Conservation (phyloP, 2,113 vertebrate species). For the Atrichornis clamosus region DNA sequence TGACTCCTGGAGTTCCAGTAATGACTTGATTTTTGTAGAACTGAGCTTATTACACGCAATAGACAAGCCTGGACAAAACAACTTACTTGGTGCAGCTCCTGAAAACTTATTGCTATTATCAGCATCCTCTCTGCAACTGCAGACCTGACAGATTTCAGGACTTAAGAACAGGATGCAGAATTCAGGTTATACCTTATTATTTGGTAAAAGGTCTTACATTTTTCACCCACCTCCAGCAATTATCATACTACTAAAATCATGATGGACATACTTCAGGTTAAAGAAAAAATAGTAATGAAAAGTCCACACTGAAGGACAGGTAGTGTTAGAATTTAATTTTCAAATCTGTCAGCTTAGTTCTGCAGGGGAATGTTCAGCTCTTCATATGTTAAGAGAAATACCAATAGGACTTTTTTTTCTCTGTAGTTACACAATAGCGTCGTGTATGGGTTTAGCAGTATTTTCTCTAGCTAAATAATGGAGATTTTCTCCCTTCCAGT, state of each 20-base stretch:
- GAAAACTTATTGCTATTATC: background rate
- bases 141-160: background rate
- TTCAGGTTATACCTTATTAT: background rate
- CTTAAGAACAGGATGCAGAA: background rate
- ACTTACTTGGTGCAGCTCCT: conserved; percentile 14
- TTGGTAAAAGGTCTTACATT: background rate
- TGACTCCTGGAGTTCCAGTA: conserved; percentile 65
- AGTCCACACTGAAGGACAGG: background rate
- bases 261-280: background rate
- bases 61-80: conserved; percentile 72
- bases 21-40: conserved; percentile 69
- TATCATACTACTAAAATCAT: background rate
- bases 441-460: background rate
- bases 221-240: background rate
- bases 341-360: background rate
- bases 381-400: background rate
- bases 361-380: background rate
- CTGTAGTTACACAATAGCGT: background rate
- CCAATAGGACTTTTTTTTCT: background rate
- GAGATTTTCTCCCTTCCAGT: background rate
- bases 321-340: background rate
- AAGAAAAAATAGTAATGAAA: background rate
- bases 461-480: background rate
- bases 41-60: conserved; percentile 45
- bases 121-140: background rate